These are phyloP conservation scores for Ditylenchus weischeri DNA, from an alignment of 2,888 invertebrate genomes.

Conservation along the genomic window DNA sequence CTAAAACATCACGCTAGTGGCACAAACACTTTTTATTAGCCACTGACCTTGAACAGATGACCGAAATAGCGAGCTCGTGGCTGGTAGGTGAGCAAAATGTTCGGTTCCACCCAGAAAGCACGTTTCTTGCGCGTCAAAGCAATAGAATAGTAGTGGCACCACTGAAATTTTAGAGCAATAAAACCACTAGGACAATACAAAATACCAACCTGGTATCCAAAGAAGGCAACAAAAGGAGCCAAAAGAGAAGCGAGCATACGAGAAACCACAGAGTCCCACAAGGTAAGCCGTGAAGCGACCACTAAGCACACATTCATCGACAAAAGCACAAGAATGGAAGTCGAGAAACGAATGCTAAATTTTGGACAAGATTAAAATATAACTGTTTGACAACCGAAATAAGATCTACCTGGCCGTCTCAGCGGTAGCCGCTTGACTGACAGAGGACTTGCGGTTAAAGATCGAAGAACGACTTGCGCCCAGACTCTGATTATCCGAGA, in stretches of 20 bases:
- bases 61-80: slow-evolving; percentile 18
- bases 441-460: not conserved
- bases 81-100: slow-evolving; percentile 14
- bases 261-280: not conserved
- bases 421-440: not conserved
- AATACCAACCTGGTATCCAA: not conserved
- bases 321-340: slow-evolving; percentile 1
- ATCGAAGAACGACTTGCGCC: not conserved
- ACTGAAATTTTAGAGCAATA: slow-evolving; percentile 1
- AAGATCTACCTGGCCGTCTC: not conserved
- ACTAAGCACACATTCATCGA: slow-evolving; percentile 4
- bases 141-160: slow-evolving; percentile 9
- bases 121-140: slow-evolving; percentile 13
- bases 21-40: too few species aligned
- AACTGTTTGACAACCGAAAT: not conserved
- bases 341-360: not conserved
- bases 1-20: not conserved
- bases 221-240: slow-evolving; percentile 11
- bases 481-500: not conserved
- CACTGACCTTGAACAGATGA: slow-evolving; percentile 3
- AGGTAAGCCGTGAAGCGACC: not conserved
- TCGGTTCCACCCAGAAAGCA: slow-evolving; percentile 16
- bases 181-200: not conserved
- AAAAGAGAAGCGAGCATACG: slow-evolving; percentile 15
- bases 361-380: not conserved